Percentiles rank a stretch among this genome's conserved stretches.
Conservation (phyloP, 2,113 vertebrate species). For the Labeo rohita region DNA sequence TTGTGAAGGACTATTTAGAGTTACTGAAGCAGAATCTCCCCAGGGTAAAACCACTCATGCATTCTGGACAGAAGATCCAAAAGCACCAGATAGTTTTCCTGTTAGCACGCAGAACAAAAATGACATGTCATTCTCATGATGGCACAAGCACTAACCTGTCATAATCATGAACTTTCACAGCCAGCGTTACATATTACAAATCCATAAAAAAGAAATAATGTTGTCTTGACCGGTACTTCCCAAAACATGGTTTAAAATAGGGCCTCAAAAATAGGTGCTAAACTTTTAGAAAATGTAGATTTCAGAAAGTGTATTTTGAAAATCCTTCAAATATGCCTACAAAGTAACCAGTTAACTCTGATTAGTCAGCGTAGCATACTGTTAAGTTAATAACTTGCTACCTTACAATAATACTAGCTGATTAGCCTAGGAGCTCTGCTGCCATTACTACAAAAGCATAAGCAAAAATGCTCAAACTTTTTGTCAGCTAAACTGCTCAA, state of each 20-base stretch:
- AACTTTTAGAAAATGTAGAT: background rate
- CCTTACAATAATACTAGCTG: background rate
- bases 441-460: background rate
- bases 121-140: conserved; percentile 10
- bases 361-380: background rate
- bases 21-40: conserved; percentile 51
- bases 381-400: background rate
- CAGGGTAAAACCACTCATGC: conserved; percentile 36
- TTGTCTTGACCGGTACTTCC: background rate
- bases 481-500: background rate
- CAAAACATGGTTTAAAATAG: background rate
- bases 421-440: background rate
- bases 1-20: conserved; percentile 43
- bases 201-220: background rate
- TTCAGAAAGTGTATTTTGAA: too few relatives aligned
- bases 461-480: background rate
- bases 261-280: background rate
- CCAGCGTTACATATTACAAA: background rate
- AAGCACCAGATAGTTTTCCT: conserved; percentile 19
- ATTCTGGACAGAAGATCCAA: conserved; percentile 34
- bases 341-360: too few relatives aligned
- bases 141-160: conserved; percentile 21
- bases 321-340: too few relatives aligned
- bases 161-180: background rate
- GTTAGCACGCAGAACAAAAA: background rate